A percentile compares a stretch with the other conserved stretches of the same genome.
Evolutionary conservation across 2,797 vertebrate genomes (phyloP).

Genomic region (Typhlichthys eigenmanni): DNA sequence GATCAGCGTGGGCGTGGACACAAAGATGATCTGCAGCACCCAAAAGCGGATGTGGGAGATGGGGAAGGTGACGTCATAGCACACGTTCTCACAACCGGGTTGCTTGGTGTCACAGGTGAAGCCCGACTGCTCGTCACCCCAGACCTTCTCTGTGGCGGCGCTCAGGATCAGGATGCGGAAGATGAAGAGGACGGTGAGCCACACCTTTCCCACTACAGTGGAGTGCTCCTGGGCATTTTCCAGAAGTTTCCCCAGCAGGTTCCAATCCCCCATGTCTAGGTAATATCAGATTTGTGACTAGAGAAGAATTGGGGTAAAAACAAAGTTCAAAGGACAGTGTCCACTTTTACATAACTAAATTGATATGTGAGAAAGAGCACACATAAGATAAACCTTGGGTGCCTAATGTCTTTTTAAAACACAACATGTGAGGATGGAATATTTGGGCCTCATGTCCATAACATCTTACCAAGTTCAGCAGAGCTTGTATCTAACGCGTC

Average conservation of each 20-base stretch:
- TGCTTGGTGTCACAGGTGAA: slow-evolving; percentile 90
- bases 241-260: slow-evolving; percentile 84
- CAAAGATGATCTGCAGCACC: slow-evolving; percentile 91
- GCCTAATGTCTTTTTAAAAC: not conserved
- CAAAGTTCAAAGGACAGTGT: slow-evolving; percentile 1
- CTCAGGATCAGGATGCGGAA: slow-evolving; percentile 87
- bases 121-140: slow-evolving; percentile 85
- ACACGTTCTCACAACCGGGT: slow-evolving; percentile 88
- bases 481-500: slow-evolving; percentile 30
- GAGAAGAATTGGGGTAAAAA: slow-evolving; percentile 7
- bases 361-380: not conserved
- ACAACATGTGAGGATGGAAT: too few species aligned
- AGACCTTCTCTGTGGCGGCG: slow-evolving; percentile 84
- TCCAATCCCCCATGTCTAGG: slow-evolving; percentile 87
- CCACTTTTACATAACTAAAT: not conserved
- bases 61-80: slow-evolving; percentile 88
- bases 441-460: not conserved
- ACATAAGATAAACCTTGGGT: not conserved
- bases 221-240: slow-evolving; percentile 89
- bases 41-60: slow-evolving; percentile 90
- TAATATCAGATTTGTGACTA: slow-evolving; percentile 47
- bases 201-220: slow-evolving; percentile 87
- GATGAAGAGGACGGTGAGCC: slow-evolving; percentile 87
- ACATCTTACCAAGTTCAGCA: slow-evolving; percentile 35
- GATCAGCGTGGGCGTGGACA: slow-evolving; percentile 86